Conservation (phyloP, 2,113 vertebrate species). For the Cyanoramphus novaezelandiae region DNA sequence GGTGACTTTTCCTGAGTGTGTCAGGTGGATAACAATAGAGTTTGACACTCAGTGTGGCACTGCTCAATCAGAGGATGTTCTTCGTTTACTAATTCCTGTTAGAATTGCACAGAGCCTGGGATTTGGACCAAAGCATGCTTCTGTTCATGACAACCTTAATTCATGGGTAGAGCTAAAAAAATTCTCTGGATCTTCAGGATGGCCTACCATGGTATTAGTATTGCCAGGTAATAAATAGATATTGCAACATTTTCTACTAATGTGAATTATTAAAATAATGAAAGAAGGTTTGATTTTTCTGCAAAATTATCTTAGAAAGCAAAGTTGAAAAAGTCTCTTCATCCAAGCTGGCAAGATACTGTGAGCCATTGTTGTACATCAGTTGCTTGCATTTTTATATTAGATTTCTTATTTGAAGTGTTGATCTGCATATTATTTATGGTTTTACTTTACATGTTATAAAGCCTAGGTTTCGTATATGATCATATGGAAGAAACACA, state of each 20-base stretch:
- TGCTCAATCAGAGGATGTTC: constrained; percentile 93
- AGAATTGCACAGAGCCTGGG: constrained; percentile 86
- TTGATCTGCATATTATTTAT: not conserved
- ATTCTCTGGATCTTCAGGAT: constrained; percentile 92
- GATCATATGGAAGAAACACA: not conserved
- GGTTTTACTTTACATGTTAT: not conserved
- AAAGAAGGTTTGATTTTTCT: not conserved
- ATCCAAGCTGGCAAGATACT: not conserved
- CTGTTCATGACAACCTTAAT: constrained; percentile 93
- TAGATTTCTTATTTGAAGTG: not conserved
- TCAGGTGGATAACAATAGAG: constrained; percentile 95
- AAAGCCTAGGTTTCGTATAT: not conserved
- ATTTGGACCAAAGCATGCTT: constrained; percentile 83
- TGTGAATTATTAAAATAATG: not conserved
- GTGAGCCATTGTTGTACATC: not conserved
- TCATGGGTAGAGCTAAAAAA: constrained; percentile 97
- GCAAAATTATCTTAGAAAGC: not conserved
- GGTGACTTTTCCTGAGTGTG: constrained; percentile 98
- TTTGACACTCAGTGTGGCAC: constrained; percentile 96
- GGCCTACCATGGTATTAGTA: constrained; percentile 93
- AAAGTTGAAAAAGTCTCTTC: not conserved
- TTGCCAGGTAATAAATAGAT: constrained; percentile 83
- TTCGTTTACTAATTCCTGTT: constrained; percentile 92
- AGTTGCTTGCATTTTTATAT: not conserved
- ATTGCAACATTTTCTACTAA: not conserved